phyloP scores from a whole-genome alignment of 2,113 vertebrate species.

The Perca fluviatilis region DNA sequence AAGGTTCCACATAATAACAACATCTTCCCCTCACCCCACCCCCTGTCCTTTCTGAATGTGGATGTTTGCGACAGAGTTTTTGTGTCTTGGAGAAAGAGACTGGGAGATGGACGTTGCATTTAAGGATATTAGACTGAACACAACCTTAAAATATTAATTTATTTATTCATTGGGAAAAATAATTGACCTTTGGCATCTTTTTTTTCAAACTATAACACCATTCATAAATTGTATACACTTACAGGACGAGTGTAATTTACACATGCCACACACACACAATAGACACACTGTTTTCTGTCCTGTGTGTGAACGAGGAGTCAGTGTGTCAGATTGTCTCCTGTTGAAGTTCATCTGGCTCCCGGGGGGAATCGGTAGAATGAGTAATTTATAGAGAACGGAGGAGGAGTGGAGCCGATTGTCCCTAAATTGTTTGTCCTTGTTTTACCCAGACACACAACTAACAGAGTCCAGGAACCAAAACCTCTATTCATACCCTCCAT shows the following conservation, averaged over 20 bases:
- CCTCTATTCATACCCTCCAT: constrained; percentile 74
- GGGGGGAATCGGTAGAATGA: constrained; percentile 55
- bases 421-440: constrained; percentile 73
- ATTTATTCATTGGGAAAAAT: not conserved
- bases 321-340: constrained; percentile 41
- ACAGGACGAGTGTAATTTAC: constrained; percentile 36
- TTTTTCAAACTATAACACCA: constrained; percentile 12
- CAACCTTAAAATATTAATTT: not conserved
- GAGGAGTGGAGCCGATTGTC: constrained; percentile 64
- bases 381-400: constrained; percentile 61
- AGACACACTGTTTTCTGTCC: constrained; percentile 20
- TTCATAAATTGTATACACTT: constrained; percentile 27
- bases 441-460: constrained; percentile 67
- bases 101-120: not conserved
- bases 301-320: constrained; percentile 40
- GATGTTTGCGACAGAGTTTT: constrained; percentile 35
- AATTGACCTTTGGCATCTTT: not conserved
- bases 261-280: constrained; percentile 44
- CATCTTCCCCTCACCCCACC: constrained; percentile 58
- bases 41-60: constrained; percentile 51
- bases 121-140: not conserved
- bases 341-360: constrained; percentile 44
- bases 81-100: constrained; percentile 27
- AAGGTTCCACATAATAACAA: constrained; percentile 65
- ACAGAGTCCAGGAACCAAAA: constrained; percentile 58